A percentile compares a stretch with the other conserved stretches of the same genome.
These are phyloP conservation scores for Trimorus sp. DNA, from an alignment of 2,888 invertebrate species.

Conservation along the genomic window DNA sequence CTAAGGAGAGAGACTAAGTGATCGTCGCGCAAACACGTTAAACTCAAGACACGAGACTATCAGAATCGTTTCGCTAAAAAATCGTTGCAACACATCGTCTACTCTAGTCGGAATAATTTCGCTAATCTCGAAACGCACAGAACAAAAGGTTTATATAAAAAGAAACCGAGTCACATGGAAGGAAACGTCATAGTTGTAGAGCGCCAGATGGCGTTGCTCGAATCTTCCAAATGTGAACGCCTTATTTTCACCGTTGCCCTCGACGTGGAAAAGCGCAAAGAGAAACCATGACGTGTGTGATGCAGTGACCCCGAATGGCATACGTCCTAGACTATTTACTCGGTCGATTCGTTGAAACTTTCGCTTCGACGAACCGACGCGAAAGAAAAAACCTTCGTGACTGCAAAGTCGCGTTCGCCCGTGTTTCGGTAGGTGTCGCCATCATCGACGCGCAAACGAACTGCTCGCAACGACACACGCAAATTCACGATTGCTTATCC, in stretches of 20 bases:
- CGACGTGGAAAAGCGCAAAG: slow-evolving; percentile 60
- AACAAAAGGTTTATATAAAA: too few species aligned
- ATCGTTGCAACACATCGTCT: too few species aligned
- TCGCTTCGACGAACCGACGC: slow-evolving; percentile 53
- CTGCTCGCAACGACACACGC: slow-evolving; percentile 4
- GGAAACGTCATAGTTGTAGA: too few species aligned
- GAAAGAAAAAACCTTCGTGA: slow-evolving; percentile 1
- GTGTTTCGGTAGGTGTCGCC: too few species aligned
- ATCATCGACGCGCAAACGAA: slow-evolving; percentile 39
- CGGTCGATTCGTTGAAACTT: slow-evolving; percentile 59
- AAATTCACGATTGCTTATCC: slow-evolving; percentile 16
- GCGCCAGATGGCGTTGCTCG: too few species aligned
- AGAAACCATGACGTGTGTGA: slow-evolving; percentile 75
- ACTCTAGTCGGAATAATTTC: too few species aligned
- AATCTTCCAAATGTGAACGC: too few species aligned
- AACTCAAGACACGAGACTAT: neutral
- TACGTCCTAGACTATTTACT: slow-evolving; percentile 60
- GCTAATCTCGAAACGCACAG: too few species aligned
- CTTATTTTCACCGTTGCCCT: too few species aligned
- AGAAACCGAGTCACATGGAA: too few species aligned
- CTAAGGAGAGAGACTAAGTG: slow-evolving; percentile 71
- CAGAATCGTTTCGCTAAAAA: neutral
- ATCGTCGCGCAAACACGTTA: slow-evolving; percentile 20
- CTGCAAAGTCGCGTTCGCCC: too few species aligned
- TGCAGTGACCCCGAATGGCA: slow-evolving; percentile 64